A percentile compares a stretch with the other conserved stretches of the same genome.
These are phyloP conservation scores for Yponomeuta cagnagella DNA, from an alignment of 2,888 invertebrate genomes.

Conservation along the genomic window DNA sequence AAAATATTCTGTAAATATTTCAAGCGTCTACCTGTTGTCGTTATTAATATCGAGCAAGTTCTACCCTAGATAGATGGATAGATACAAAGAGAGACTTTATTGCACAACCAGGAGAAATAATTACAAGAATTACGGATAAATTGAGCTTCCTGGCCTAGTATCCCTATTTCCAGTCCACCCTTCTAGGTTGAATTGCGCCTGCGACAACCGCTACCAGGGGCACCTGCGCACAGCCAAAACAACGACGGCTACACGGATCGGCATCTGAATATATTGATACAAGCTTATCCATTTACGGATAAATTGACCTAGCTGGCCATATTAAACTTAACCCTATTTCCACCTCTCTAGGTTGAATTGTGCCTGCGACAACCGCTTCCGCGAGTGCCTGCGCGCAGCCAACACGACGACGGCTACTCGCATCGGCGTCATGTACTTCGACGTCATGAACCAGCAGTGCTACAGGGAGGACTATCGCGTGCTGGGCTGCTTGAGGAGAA, in stretches of 20 bases:
- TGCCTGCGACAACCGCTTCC: conserved; percentile 71
- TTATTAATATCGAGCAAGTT: no score
- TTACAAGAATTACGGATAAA: no score
- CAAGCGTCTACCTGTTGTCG: no score
- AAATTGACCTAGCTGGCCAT: background rate
- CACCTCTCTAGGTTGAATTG: conserved; percentile 60
- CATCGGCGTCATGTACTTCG: conserved; percentile 75
- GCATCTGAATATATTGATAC: conserved; percentile 28
- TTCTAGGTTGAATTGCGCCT: conserved; percentile 67
- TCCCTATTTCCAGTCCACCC: no score
- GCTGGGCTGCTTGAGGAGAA: conserved; percentile 59
- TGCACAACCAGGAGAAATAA: no score
- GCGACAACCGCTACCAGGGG: conserved; percentile 68
- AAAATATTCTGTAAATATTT: no score
- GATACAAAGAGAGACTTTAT: no score
- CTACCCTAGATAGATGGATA: no score
- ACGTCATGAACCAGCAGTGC: conserved; percentile 74
- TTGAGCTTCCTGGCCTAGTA: background rate
- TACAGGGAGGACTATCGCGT: conserved; percentile 76
- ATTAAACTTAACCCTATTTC: no score
- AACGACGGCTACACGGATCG: conserved; percentile 53
- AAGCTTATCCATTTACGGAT: no score
- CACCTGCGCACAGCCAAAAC: conserved; percentile 58
- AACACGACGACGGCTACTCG: conserved; percentile 44
- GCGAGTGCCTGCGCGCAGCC: conserved; percentile 55